Evolutionary conservation across 2,888 invertebrate species (phyloP).

Genomic region (Andrena bucephala): DNA sequence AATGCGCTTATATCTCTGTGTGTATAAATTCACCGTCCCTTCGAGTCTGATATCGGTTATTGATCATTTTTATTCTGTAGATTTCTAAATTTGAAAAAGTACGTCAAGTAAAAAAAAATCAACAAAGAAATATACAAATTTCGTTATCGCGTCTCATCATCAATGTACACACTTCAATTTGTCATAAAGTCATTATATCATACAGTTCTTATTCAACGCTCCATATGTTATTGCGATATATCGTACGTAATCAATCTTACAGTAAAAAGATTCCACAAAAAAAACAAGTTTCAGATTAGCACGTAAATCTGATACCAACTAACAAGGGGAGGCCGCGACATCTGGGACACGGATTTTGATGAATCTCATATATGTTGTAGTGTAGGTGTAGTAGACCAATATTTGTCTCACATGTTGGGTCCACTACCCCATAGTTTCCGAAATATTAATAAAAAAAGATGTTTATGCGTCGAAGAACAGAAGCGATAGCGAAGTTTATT

Average conservation of each 20-base stretch:
- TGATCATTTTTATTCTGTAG: conserved; percentile 22
- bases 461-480: too few species aligned
- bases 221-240: conserved; percentile 19
- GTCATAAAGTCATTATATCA: conserved; percentile 40
- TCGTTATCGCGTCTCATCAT: conserved; percentile 16
- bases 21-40: conserved; percentile 15
- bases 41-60: conserved; percentile 17
- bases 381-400: too few species aligned
- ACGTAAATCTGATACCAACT: conserved; percentile 41
- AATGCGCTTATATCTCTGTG: conserved; percentile 32
- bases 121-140: conserved; percentile 44
- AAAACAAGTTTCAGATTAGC: conserved; percentile 45
- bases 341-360: too few species aligned
- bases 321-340: too few species aligned
- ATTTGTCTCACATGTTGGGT: too few species aligned
- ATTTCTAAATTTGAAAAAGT: conserved; percentile 21
- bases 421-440: too few species aligned
- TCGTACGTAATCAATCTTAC: conserved; percentile 20
- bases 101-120: conserved; percentile 27
- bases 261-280: conserved; percentile 33
- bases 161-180: conserved; percentile 26
- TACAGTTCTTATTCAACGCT: conserved; percentile 44
- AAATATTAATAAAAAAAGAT: too few species aligned
- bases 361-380: too few species aligned
- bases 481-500: too few species aligned